Evolutionary conservation across 2,888 invertebrate species (phyloP).

Genomic region (Eilema griseolum): DNA sequence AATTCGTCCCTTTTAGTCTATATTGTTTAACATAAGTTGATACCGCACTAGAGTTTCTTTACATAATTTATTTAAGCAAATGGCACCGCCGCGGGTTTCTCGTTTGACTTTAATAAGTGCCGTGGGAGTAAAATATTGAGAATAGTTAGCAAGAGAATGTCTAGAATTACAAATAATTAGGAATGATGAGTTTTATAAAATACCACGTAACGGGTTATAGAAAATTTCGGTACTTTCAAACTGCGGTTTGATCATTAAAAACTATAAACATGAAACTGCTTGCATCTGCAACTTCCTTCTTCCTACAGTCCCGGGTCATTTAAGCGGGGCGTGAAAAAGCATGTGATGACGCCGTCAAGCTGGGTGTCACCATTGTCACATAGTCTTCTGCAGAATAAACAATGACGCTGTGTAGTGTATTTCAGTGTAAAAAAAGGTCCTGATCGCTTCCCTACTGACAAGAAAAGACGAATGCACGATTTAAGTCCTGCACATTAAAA

Average conservation of each 20-base stretch:
- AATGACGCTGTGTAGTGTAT: no score
- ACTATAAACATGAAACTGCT: not conserved
- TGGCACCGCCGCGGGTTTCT: not conserved
- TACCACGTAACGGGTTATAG: slow-evolving; percentile 1
- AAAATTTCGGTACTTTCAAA: not conserved
- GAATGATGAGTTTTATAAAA: slow-evolving; percentile 7
- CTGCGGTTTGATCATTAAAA: not conserved
- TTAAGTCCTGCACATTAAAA: no score
- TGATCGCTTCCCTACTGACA: no score
- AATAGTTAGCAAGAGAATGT: not conserved
- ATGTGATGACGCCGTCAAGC: no score
- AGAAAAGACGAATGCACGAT: no score
- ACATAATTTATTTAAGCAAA: slow-evolving; percentile 11
- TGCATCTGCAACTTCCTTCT: no score
- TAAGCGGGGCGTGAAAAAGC: no score
- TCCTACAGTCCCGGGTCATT: no score
- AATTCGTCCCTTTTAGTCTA: not conserved
- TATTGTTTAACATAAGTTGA: not conserved
- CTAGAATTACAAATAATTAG: slow-evolving; percentile 10
- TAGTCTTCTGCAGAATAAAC: no score
- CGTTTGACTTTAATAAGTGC: not conserved
- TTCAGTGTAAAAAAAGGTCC: no score
- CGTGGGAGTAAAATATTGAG: slow-evolving; percentile 9
- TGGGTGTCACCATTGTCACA: no score
- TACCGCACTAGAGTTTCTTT: no score